These are phyloP conservation scores for Anhinga anhinga DNA, from an alignment of 2,113 vertebrate genomes.

Conservation along the genomic window DNA sequence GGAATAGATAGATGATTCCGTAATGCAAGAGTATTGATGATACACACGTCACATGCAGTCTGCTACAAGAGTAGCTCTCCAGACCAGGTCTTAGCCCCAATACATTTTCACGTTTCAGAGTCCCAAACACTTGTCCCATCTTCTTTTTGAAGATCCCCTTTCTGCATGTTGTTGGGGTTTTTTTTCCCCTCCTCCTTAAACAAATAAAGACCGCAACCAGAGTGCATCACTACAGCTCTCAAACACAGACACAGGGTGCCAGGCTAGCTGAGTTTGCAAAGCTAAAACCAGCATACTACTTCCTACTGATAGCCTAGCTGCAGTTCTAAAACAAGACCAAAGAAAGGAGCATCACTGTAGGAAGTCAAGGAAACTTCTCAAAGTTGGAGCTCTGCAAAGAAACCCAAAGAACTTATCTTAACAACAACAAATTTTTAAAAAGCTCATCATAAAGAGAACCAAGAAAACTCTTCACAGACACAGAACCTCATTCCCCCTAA, in stretches of 20 bases:
- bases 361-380: not conserved
- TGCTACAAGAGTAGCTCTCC: not conserved
- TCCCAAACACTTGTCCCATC: not conserved
- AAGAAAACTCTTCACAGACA: not conserved
- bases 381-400: not conserved
- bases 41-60: not conserved
- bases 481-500: not conserved
- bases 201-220: not conserved
- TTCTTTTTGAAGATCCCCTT: not conserved
- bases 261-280: not conserved
- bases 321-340: not conserved
- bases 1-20: not conserved
- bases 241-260: rapidly evolving
- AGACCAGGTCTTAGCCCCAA: not conserved
- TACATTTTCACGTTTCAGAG: not conserved
- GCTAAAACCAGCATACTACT: not conserved
- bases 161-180: not conserved
- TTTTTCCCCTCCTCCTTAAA: not conserved
- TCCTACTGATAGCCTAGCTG: not conserved
- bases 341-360: not conserved
- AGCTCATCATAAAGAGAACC: not conserved
- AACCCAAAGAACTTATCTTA: not conserved
- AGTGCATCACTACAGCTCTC: not conserved
- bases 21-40: not conserved
- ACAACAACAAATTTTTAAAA: not conserved